phyloP scores from a whole-genome alignment of 2,113 vertebrate species.

The Rana temporaria region DNA sequence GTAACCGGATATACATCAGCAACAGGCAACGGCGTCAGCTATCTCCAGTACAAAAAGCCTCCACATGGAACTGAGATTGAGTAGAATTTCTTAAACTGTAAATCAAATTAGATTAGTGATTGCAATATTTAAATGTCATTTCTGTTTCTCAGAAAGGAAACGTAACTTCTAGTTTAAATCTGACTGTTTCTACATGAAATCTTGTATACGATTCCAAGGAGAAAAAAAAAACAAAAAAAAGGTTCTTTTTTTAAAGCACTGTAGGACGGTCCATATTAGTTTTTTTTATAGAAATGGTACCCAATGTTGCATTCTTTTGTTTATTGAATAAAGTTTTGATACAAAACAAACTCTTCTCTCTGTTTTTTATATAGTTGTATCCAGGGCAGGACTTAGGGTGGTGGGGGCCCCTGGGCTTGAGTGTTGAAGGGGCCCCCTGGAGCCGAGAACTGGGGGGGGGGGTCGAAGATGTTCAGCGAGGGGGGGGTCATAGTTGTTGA shows the following conservation, averaged over 20 bases:
- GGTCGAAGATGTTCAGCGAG: no score
- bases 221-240: constrained; percentile 45
- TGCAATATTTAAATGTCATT: constrained; percentile 86
- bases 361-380: no score
- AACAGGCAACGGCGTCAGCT: constrained; percentile 74
- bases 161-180: constrained; percentile 74
- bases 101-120: constrained; percentile 89
- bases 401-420: no score
- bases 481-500: no score
- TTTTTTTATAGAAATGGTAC: constrained; percentile 96
- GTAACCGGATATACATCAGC: constrained; percentile 71
- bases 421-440: no score
- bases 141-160: constrained; percentile 77
- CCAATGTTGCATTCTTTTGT: constrained; percentile 92
- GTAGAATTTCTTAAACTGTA: constrained; percentile 82
- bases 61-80: constrained; percentile 64
- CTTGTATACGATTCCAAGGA: constrained; percentile 85
- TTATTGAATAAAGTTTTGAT: constrained; percentile 99
- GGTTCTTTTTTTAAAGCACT: constrained; percentile 90
- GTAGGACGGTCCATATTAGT: constrained; percentile 91
- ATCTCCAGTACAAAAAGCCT: constrained; percentile 67
- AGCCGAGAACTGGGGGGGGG: no score
- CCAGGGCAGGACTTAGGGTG: no score
- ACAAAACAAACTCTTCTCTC: constrained; percentile 71
- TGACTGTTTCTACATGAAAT: constrained; percentile 88